A percentile compares a stretch with the other conserved stretches of the same genome.
phyloP scores from a whole-genome alignment of 2,797 vertebrate genomes.

The Ficedula albicollis region DNA sequence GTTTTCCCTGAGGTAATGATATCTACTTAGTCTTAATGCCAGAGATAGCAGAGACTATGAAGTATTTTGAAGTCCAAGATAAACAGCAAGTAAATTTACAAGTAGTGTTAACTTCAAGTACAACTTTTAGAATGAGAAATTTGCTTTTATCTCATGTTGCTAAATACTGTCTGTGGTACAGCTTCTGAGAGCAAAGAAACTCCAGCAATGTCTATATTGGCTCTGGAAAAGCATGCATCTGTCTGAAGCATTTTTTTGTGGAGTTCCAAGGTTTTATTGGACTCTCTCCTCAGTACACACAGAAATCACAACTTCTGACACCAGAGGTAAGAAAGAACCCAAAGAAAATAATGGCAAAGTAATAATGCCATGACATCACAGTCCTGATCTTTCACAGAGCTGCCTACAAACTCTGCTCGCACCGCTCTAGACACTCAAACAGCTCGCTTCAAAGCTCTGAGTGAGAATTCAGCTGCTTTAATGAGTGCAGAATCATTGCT shows the following conservation, averaged over 20 bases:
- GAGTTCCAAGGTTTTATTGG: background rate
- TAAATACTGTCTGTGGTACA: background rate
- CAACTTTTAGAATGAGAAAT: background rate
- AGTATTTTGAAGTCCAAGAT: background rate
- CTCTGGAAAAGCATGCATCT: background rate
- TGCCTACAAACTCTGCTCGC: background rate
- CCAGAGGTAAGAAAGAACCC: background rate
- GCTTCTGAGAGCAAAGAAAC: background rate
- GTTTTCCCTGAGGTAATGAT: constrained; percentile 6
- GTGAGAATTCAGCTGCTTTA: background rate
- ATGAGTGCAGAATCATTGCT: background rate
- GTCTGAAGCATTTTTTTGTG: background rate
- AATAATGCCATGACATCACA: background rate
- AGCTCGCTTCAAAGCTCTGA: background rate
- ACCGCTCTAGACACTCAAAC: background rate
- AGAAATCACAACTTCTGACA: background rate
- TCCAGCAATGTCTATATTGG: background rate
- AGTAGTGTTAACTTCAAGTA: background rate
- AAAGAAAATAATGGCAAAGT: background rate
- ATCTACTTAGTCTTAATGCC: background rate
- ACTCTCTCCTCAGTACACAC: background rate
- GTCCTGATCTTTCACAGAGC: background rate
- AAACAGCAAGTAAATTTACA: background rate
- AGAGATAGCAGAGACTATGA: background rate
- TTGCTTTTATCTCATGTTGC: background rate